Percentiles rank a stretch among this genome's conserved stretches.
Conservation (phyloP, 2,797 vertebrate species). For the Avahi laniger region DNA sequence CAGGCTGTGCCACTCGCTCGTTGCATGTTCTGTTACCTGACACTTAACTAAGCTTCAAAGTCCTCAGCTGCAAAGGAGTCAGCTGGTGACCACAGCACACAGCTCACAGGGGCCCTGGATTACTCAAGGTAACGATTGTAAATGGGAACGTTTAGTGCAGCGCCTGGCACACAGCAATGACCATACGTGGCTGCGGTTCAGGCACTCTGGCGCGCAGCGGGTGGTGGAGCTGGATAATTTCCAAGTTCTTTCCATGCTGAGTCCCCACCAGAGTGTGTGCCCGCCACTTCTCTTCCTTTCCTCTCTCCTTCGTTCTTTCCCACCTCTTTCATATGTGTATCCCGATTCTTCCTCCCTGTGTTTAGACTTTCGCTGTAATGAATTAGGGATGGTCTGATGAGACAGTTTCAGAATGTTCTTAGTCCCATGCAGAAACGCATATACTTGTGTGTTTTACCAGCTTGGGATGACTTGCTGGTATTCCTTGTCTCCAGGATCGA, state of each 20-base stretch:
- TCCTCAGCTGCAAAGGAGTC: neutral
- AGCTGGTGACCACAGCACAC: neutral
- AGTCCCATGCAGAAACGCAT: neutral
- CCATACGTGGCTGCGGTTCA: neutral
- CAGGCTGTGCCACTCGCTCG: neutral
- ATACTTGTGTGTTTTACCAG: slow-evolving; percentile 20
- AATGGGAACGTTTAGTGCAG: neutral
- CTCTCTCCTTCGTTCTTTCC: neutral
- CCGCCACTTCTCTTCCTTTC: neutral
- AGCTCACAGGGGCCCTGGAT: neutral
- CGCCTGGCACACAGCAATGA: accelerated
- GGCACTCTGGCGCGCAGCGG: neutral
- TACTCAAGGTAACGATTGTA: neutral
- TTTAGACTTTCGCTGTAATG: neutral
- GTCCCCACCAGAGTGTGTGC: accelerated
- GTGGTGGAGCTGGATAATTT: neutral
- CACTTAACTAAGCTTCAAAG: neutral
- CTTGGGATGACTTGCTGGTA: slow-evolving; percentile 1
- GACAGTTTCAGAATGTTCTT: neutral
- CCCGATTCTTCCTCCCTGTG: neutral
- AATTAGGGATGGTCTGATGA: slow-evolving; percentile 28
- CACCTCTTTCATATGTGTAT: neutral
- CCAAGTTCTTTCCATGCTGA: neutral
- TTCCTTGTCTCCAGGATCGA: slow-evolving; percentile 36
- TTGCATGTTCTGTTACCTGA: neutral